These are phyloP conservation scores for Hucho hucho DNA, from an alignment of 2,113 vertebrate species.

Conservation along the genomic window DNA sequence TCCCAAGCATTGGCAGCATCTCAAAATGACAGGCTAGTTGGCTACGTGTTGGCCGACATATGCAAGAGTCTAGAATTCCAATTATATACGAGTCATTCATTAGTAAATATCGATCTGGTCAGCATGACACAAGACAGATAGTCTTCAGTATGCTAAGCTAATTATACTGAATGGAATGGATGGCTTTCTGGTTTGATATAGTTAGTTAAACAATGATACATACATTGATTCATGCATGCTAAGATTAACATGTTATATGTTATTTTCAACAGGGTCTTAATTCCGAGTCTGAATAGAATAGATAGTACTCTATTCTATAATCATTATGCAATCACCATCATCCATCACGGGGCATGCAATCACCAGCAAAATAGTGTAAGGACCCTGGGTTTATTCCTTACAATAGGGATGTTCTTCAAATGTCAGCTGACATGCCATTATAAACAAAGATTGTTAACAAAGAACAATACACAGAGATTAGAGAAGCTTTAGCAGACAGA, in stretches of 20 bases:
- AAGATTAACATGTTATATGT: slow-evolving; percentile 28
- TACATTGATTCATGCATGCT: slow-evolving; percentile 23
- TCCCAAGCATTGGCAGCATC: slow-evolving; percentile 8
- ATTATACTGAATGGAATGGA: slow-evolving; percentile 51
- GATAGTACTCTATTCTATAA: not conserved
- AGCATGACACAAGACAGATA: slow-evolving; percentile 36
- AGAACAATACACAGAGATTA: not conserved
- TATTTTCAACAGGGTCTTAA: not conserved
- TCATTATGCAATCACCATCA: not conserved
- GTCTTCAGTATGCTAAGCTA: slow-evolving; percentile 40
- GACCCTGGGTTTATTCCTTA: too few species aligned
- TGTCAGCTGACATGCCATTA: slow-evolving; percentile 10
- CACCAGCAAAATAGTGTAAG: not conserved
- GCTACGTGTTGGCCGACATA: slow-evolving; percentile 21
- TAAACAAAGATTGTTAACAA: slow-evolving; percentile 14
- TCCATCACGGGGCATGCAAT: not conserved
- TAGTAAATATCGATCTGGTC: slow-evolving; percentile 43
- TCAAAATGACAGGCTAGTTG: slow-evolving; percentile 4
- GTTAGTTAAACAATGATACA: slow-evolving; percentile 52
- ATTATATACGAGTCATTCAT: slow-evolving; percentile 36
- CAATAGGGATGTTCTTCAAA: slow-evolving; percentile 2
- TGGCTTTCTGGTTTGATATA: slow-evolving; percentile 42
- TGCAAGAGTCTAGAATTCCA: slow-evolving; percentile 26
- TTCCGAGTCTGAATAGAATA: not conserved
- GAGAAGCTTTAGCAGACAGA: not conserved